Conservation (phyloP, 2,797 vertebrate genomes). For the Poeciliopsis turneri region DNA sequence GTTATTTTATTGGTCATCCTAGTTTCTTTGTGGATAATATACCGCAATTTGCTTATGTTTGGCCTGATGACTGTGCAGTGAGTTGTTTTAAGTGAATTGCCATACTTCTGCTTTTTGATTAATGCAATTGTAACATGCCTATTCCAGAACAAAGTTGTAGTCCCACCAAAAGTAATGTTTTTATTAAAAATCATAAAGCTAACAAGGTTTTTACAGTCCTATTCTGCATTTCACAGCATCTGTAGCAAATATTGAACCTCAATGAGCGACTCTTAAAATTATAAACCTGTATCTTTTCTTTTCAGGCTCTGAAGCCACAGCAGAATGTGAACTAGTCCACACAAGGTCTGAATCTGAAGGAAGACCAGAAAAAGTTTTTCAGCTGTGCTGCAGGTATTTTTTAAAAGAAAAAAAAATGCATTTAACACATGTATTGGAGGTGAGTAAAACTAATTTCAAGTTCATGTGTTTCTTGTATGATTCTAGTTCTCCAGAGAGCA, state of each 20-base stretch:
- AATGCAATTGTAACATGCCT: background rate
- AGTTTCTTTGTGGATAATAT: background rate
- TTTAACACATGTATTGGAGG: background rate
- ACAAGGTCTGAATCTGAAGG: conserved; percentile 95
- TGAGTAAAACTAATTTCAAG: background rate
- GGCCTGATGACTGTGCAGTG: background rate
- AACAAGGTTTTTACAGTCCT: background rate
- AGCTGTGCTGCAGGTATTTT: conserved; percentile 92
- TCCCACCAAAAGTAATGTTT: background rate
- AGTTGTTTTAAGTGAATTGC: background rate
- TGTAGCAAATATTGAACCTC: background rate
- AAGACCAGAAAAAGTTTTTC: conserved; percentile 93
- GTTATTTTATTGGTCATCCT: background rate
- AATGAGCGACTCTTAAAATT: background rate
- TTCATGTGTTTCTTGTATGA: background rate
- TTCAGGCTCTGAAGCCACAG: conserved; percentile 89
- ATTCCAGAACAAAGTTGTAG: background rate
- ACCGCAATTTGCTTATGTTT: background rate
- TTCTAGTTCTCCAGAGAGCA: conserved; percentile 89
- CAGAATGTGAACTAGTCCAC: conserved; percentile 93
- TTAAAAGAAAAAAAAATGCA: background rate
- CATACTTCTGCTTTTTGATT: background rate
- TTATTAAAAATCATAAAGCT: background rate
- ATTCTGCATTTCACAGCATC: background rate
- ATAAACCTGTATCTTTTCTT: conserved; percentile 19